Percentiles rank a stretch among this genome's conserved stretches.
Conservation (phyloP, 2,113 vertebrate species). For the Chaenocephalus aceratus region DNA sequence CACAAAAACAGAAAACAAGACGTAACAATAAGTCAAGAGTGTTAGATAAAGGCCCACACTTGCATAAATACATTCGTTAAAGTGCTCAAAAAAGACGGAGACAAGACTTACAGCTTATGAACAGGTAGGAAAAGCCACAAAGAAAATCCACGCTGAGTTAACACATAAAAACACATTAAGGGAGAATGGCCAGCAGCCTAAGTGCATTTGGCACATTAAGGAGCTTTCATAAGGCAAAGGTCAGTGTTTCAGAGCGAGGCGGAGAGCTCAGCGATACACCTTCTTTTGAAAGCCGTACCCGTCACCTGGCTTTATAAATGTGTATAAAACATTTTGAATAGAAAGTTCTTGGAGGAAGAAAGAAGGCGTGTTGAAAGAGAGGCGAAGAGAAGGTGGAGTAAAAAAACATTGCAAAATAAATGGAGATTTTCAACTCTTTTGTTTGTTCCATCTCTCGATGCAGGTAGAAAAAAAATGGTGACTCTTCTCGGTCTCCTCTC, state of each 20-base stretch:
- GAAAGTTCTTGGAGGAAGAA: neutral
- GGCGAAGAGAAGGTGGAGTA: neutral
- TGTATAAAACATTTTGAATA: constrained; percentile 28
- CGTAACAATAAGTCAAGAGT: neutral
- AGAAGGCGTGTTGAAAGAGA: constrained; percentile 10
- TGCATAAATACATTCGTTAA: constrained; percentile 34
- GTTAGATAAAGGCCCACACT: constrained; percentile 34
- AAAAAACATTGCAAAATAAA: neutral
- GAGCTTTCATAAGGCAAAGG: constrained; percentile 38
- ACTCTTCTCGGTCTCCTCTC: neutral
- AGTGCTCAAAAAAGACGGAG: constrained; percentile 43
- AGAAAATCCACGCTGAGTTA: constrained; percentile 13
- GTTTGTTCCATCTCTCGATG: constrained; percentile 7
- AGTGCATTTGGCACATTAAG: constrained; percentile 26
- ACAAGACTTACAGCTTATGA: neutral
- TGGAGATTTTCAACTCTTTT: constrained; percentile 33
- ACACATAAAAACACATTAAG: neutral
- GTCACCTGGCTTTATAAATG: constrained; percentile 24
- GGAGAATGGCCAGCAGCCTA: constrained; percentile 13
- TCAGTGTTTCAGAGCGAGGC: constrained; percentile 7
- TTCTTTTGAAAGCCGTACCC: constrained; percentile 19
- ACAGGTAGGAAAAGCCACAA: neutral
- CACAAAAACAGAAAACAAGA: neutral
- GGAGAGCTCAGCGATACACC: constrained; percentile 3
- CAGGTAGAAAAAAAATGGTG: constrained; percentile 5